Base-by-base conservation (phyloP, 2,888 invertebrate species). In the Euzophera pinguis region DNA sequence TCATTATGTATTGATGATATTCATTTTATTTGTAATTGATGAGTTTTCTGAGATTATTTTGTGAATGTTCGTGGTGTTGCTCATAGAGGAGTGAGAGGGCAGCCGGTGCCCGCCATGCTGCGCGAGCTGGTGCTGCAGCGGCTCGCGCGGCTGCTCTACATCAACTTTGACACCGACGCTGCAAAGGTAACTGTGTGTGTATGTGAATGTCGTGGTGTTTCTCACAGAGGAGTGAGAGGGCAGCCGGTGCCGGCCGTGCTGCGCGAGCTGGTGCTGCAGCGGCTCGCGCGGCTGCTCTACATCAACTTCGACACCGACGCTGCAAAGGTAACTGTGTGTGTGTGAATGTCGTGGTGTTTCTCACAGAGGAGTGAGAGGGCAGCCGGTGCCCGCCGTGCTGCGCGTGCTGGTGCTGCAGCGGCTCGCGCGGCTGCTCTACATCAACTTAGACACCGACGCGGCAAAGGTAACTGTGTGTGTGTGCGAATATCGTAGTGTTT, bases 41-140 rank as follows among this genome's bases (percentile, higher is more conserved):
- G n/a, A 32, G 3, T 9, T 32, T 7, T 32, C 2, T 32, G 27
- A 16, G 43, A 47, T 27, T 50, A 48, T 56, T 72, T 68, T 69
- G 67, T 73, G 75, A 78, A 74, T 60, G 43, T 72, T 35, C 12
- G 16, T 9, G 67, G 71, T 89, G 77, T 86, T 92, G 78, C 75
- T 86, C 86, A 75, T 90, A 90, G 96, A 74, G 96, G 97, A 64
- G 93, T 95, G 64, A 91, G 95, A 74, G 96, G 96, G 63, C 93
- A 94, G 61, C 93, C 94, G 73, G 95, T 97, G 57, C 96, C 97
- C 43, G 90, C 91, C 47, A 74, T 93, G 65, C 86, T 89, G 59
- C 93, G 94, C 69, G 93, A 92, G 63, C 83, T 96, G 62, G 94
- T 95, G 63, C 91, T 97, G 71, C 93, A 94, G 72, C 91, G 94